Evolutionary conservation across 2,888 invertebrate species (phyloP).

Genomic region (Pycnomerus fuliginosus): DNA sequence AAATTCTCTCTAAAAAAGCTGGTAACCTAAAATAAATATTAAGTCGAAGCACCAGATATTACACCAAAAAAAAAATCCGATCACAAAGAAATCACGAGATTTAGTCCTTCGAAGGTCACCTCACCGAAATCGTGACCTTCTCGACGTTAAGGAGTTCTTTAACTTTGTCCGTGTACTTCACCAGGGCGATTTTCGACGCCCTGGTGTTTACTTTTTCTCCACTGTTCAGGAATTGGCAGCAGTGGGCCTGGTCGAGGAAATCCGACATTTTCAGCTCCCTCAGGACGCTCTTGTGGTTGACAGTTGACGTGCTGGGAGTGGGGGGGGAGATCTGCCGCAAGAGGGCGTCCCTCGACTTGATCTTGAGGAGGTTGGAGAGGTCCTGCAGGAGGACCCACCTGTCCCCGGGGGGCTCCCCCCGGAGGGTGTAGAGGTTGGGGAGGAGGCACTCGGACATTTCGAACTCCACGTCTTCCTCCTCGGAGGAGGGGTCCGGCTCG

Average conservation of each 20-base stretch:
- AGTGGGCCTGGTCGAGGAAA: conserved; percentile 77
- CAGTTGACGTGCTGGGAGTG: conserved; percentile 22
- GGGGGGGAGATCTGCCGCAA: conserved; percentile 71
- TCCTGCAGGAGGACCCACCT: conserved; percentile 82
- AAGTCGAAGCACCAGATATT: conserved; percentile 21
- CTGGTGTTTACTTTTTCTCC: conserved; percentile 79
- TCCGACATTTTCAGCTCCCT: conserved; percentile 77
- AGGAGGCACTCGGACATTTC: conserved; percentile 78
- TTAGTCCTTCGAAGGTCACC: conserved; percentile 54
- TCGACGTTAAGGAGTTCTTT: conserved; percentile 80
- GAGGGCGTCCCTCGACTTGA: conserved; percentile 79
- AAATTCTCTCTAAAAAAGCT: no score
- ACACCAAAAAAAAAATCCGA: conserved; percentile 17
- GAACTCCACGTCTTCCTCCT: conserved; percentile 68
- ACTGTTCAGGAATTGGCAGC: conserved; percentile 74
- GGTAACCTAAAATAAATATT: conserved; percentile 11
- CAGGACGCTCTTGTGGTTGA: conserved; percentile 49
- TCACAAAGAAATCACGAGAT: conserved; percentile 24
- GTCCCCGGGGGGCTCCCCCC: conserved; percentile 64
- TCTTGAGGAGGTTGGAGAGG: conserved; percentile 71
- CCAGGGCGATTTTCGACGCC: conserved; percentile 77
- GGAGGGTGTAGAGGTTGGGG: conserved; percentile 77
- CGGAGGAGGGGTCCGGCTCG: conserved; percentile 55
- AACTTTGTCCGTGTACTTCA: conserved; percentile 82
- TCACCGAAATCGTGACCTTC: conserved; percentile 64